Evolutionary conservation across 2,113 vertebrate genomes (phyloP).

Genomic region (Hypocryptadius cinnamomeus): DNA sequence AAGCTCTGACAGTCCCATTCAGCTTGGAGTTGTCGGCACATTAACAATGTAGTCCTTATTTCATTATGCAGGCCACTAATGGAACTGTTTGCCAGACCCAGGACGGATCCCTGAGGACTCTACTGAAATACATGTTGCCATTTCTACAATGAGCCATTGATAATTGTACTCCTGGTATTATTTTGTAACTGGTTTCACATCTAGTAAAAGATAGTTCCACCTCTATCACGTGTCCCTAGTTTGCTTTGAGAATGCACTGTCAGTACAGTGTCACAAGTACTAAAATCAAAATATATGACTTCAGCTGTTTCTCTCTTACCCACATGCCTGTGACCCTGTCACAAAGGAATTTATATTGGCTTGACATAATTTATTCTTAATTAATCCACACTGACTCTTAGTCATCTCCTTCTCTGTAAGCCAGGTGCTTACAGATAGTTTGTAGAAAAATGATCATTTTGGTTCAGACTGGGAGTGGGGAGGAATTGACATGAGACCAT

Average conservation of each 20-base stretch:
- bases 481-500: background rate
- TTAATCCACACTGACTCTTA: background rate
- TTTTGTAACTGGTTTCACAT: background rate
- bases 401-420: background rate
- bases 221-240: background rate
- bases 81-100: background rate
- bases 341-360: background rate
- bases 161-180: background rate
- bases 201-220: background rate
- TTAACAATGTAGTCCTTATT: background rate
- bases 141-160: background rate
- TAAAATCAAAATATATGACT: slow-evolving; percentile 11
- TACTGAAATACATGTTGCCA: background rate
- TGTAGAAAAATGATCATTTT: background rate
- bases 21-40: background rate
- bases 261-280: background rate
- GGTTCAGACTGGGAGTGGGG: background rate
- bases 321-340: background rate
- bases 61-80: background rate
- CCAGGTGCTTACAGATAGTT: background rate
- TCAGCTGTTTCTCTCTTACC: background rate
- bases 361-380: slow-evolving; percentile 20
- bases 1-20: background rate
- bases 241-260: background rate
- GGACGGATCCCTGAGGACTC: background rate